Percentiles rank a stretch among this genome's conserved stretches.
Conservation (phyloP, 1,140 invertebrate species). For the Papilio dardanus region DNA sequence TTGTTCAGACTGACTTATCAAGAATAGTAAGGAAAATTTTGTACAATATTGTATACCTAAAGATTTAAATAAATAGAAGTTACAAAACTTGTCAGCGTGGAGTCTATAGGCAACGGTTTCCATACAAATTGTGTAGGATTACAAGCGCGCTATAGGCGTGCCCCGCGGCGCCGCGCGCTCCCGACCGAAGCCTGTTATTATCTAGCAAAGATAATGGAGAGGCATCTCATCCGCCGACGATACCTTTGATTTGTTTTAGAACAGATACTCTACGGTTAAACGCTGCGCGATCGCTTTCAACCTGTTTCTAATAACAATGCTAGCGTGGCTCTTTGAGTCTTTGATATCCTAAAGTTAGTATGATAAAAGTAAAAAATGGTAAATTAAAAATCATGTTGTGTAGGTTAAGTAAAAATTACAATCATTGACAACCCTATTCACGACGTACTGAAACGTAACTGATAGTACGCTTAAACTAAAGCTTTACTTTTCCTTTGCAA, state of each 20-base stretch:
- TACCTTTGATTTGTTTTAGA: constrained; percentile 22
- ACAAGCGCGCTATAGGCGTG: background rate
- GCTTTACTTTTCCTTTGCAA: background rate
- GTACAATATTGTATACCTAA: background rate
- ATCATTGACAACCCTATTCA: too few relatives aligned
- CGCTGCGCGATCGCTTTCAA: constrained; percentile 55
- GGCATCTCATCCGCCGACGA: background rate
- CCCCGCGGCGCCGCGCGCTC: constrained; percentile 8
- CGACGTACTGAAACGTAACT: background rate
- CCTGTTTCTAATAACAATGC: constrained; percentile 74
- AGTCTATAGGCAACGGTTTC: background rate
- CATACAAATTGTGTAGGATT: background rate
- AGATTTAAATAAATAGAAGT: background rate
- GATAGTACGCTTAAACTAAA: background rate
- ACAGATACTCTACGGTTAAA: constrained; percentile 14
- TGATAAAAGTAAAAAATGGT: too few relatives aligned
- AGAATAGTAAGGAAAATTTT: too few relatives aligned
- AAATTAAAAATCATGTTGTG: too few relatives aligned
- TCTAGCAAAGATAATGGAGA: constrained; percentile 13
- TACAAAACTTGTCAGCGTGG: background rate
- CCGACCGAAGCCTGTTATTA: constrained; percentile 12
- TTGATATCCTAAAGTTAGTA: too few relatives aligned
- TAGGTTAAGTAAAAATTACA: too few relatives aligned
- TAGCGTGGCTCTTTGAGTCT: background rate
- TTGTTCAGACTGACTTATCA: too few relatives aligned